Percentiles rank a stretch among this genome's conserved stretches.
phyloP scores from a whole-genome alignment of 2,797 vertebrate genomes.

The Aulostomus chinensis region DNA sequence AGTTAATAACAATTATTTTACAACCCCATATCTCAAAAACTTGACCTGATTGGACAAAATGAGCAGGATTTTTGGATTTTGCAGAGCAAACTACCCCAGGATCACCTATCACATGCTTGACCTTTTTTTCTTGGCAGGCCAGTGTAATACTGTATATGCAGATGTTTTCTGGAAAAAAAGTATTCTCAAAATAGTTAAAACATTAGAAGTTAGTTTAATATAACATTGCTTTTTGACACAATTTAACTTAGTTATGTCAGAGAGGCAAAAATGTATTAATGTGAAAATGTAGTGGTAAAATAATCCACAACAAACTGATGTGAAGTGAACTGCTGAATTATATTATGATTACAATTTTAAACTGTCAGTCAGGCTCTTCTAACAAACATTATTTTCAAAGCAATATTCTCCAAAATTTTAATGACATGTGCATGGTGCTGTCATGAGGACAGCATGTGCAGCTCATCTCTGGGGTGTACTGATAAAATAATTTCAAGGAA shows the following conservation, averaged over 20 bases:
- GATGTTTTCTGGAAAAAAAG: no score
- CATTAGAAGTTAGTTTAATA: no score
- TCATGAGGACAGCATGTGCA: constrained; percentile 37
- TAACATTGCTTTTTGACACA: no score
- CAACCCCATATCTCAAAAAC: no score
- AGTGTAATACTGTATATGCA: no score
- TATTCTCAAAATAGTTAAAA: no score
- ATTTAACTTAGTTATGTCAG: neutral
- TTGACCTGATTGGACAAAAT: no score
- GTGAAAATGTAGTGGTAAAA: neutral
- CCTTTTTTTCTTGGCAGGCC: no score
- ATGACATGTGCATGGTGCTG: constrained; percentile 20
- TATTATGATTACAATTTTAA: constrained; percentile 18
- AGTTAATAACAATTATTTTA: no score
- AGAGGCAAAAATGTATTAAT: neutral
- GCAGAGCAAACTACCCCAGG: no score
- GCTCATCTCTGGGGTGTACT: constrained; percentile 43
- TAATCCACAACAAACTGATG: neutral
- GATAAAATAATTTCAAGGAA: constrained; percentile 59
- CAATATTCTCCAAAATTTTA: constrained; percentile 21
- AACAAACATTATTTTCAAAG: constrained; percentile 21
- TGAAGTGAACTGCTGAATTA: constrained; percentile 39
- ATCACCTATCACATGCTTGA: no score
- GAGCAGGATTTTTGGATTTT: no score
- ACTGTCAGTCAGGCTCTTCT: constrained; percentile 25